Evolutionary conservation across 2,797 vertebrate species (phyloP).

Genomic region (Mareca strepera): DNA sequence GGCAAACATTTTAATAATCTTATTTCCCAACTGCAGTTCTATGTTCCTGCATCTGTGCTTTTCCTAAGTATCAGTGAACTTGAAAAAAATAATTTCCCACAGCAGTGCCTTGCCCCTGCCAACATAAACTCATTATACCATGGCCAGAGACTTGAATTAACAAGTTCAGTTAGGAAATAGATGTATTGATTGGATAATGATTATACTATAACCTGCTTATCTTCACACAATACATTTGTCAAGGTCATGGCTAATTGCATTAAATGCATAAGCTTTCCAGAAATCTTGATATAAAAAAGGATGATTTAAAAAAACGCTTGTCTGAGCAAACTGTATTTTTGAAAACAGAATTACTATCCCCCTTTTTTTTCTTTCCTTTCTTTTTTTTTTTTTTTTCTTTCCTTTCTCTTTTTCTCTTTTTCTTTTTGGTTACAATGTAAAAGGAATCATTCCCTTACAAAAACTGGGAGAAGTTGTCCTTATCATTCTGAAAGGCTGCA

Average conservation of each 20-base stretch:
- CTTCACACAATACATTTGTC: not conserved
- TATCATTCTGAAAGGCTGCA: not conserved
- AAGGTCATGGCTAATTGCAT: not conserved
- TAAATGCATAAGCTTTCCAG: not conserved
- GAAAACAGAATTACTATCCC: not conserved
- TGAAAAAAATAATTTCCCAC: not conserved
- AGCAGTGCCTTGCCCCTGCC: not conserved
- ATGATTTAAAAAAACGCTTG: not conserved
- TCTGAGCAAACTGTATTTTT: not conserved
- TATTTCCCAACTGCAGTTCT: not conserved
- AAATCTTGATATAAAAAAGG: not conserved
- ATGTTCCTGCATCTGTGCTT: not conserved
- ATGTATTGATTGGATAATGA: not conserved
- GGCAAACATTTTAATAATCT: not conserved
- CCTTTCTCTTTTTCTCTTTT: not conserved
- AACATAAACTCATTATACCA: not conserved
- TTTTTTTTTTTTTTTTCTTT: not conserved
- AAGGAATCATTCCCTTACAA: not conserved
- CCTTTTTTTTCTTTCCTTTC: not conserved
- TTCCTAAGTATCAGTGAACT: not conserved
- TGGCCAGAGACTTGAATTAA: not conserved
- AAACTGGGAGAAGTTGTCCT: not conserved
- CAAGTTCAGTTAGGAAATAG: not conserved
- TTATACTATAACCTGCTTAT: not conserved
- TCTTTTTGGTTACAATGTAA: not conserved